These are phyloP conservation scores for Serrognathus titanus DNA, from an alignment of 2,888 invertebrate genomes.

Conservation along the genomic window DNA sequence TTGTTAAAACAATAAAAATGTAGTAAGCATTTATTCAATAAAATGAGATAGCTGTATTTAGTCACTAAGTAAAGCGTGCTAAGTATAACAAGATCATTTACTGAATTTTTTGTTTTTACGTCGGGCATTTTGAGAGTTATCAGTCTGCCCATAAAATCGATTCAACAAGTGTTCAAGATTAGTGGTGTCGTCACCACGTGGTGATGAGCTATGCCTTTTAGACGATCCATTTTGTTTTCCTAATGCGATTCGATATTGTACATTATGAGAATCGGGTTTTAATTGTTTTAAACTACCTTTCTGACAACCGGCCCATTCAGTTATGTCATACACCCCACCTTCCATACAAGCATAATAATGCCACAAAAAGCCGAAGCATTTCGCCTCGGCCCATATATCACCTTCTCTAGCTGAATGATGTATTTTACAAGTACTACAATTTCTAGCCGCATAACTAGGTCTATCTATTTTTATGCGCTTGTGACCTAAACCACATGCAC, in stretches of 20 bases:
- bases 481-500: slow-evolving; percentile 89
- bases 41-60: background rate
- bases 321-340: slow-evolving; percentile 91
- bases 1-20: too few species aligned
- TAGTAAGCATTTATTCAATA: too few species aligned
- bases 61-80: slow-evolving; percentile 4
- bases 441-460: slow-evolving; percentile 87
- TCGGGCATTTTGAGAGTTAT: slow-evolving; percentile 35
- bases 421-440: slow-evolving; percentile 86
- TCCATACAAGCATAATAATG: slow-evolving; percentile 97
- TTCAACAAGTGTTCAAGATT: slow-evolving; percentile 80
- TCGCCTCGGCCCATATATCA: slow-evolving; percentile 93
- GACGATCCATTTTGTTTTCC: slow-evolving; percentile 58
- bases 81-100: background rate
- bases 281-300: slow-evolving; percentile 75
- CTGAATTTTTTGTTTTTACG: slow-evolving; percentile 39
- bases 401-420: slow-evolving; percentile 91
- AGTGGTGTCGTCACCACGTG: slow-evolving; percentile 63
- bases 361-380: slow-evolving; percentile 82
- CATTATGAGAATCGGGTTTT: slow-evolving; percentile 86
- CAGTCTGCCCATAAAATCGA: slow-evolving; percentile 69
- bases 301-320: slow-evolving; percentile 96
- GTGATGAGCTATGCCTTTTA: slow-evolving; percentile 25
- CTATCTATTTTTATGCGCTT: slow-evolving; percentile 81
- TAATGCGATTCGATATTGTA: slow-evolving; percentile 82